Conservation (phyloP, 2,113 vertebrate genomes). For the Rhinogobius similis region DNA sequence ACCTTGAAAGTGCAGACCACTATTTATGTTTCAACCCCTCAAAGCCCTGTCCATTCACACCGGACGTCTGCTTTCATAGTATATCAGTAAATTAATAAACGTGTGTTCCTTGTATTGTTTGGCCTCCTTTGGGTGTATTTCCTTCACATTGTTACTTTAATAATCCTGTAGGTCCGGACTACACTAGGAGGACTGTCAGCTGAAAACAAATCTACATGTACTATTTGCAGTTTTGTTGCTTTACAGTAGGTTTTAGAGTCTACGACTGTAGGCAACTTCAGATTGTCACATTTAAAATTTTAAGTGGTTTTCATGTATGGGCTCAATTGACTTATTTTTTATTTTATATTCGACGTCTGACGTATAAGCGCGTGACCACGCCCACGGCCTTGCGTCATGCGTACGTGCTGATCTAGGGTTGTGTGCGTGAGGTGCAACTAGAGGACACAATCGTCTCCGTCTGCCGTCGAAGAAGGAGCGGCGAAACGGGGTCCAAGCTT, state of each 20-base stretch:
- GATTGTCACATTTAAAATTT: neutral
- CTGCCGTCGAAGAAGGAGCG: neutral
- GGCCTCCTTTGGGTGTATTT: slow-evolving; percentile 43
- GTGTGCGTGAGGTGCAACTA: slow-evolving; percentile 54
- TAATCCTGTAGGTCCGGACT: slow-evolving; percentile 13
- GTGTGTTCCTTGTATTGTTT: slow-evolving; percentile 64
- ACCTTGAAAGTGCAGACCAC: neutral
- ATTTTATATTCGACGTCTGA: no score
- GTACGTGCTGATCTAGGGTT: slow-evolving; percentile 64
- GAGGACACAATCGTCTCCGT: slow-evolving; percentile 65
- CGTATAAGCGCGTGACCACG: no score
- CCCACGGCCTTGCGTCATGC: slow-evolving; percentile 27
- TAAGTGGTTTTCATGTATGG: no score
- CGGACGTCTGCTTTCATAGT: slow-evolving; percentile 20
- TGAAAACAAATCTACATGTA: no score
- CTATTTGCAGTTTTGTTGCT: neutral
- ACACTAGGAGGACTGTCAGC: neutral
- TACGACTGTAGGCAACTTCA: neutral
- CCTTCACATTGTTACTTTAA: slow-evolving; percentile 55
- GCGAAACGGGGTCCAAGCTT: neutral
- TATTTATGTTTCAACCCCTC: slow-evolving; percentile 23
- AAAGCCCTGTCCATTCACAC: slow-evolving; percentile 40
- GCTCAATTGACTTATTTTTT: no score
- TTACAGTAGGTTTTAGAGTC: no score
- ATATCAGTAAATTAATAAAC: slow-evolving; percentile 49